phyloP scores from a whole-genome alignment of 2,113 vertebrate species.

The Thunnus maccoyii region DNA sequence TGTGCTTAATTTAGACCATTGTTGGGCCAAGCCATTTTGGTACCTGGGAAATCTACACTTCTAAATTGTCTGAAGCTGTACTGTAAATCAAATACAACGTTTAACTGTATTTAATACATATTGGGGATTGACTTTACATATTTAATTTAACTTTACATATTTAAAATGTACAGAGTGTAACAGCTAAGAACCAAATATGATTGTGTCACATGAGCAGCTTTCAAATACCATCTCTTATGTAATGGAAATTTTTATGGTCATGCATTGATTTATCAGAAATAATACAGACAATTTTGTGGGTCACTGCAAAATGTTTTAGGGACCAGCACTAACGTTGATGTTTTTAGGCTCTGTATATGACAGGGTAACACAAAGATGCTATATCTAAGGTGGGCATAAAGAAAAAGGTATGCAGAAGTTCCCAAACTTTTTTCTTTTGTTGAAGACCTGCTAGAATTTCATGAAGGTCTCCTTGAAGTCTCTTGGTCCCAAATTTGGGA shows the following conservation, averaged over 20 bases:
- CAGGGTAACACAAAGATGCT: not conserved
- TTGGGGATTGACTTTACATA: not conserved
- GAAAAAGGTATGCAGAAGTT: not conserved
- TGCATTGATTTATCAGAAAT: not conserved
- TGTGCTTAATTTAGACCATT: conserved; percentile 1
- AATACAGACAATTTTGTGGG: not conserved
- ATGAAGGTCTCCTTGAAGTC: conserved; percentile 25
- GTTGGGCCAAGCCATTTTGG: not conserved
- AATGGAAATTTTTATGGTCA: not conserved
- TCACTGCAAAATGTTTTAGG: too few relatives aligned
- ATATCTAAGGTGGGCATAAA: too few relatives aligned
- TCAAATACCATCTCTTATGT: not conserved
- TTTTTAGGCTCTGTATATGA: too few relatives aligned
- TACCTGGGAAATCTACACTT: conserved; percentile 2
- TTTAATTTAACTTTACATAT: too few relatives aligned
- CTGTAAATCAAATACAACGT: not conserved
- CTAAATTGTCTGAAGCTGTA: not conserved
- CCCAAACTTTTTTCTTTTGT: not conserved
- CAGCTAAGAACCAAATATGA: not conserved
- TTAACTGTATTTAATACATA: not conserved
- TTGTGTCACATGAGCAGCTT: not conserved
- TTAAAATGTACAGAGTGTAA: too few relatives aligned
- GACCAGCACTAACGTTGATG: too few relatives aligned
- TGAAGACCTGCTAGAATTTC: conserved; percentile 2
- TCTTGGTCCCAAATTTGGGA: conserved; percentile 3